Evolutionary conservation across 2,888 invertebrate species (phyloP), one percentile per base, ranked within the genome.

Genomic region (Cordilura impudica): DNA sequence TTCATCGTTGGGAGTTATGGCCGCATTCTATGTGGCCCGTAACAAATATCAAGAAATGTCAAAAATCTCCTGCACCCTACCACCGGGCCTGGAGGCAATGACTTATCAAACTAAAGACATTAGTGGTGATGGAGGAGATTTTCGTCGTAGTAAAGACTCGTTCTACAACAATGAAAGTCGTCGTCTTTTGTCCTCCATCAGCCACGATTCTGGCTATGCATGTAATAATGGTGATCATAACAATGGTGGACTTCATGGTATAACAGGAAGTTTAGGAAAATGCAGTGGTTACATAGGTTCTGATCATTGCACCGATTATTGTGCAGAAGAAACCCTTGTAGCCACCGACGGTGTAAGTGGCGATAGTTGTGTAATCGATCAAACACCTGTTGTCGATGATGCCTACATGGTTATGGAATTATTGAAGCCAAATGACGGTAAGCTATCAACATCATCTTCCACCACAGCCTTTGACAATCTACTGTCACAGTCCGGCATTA

Each of bases 31-130:
- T 21, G 82, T 83, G 4, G 78, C 77, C 7, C 82, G 81, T 18
- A 81, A 82, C 16, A 83, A 84, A 66, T 83, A 82, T 45, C 81
- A 81, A 16, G 81, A 82, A 77, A 86, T 86, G 85, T 82, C 84
- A n/a, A 83, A 84, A 65, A 84, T 85, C 67, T 70, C 82, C 0
- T 82, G 84, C 26, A 78, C 81, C 12, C 73, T 85, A 12, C 85
- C 85, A n/a, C 83, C 83, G 0, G 85, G 84, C 8, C 74, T 84
- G 10, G 83, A 82, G 61, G 77, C 82, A 29, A 78, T 83, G 53
- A 47, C 81, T 6, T 78, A 71, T 54, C 74, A 74, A 1, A 66
- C 58, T 16, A 81, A 79, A 49, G 70, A 69, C 8, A 73, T 29
- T 49, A 76, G 67, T 26, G 80, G 79, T 47, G 81, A 82, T 5